These are phyloP conservation scores for Boloria euphrosyne DNA, from an alignment of 2,888 invertebrate genomes.

Conservation along the genomic window DNA sequence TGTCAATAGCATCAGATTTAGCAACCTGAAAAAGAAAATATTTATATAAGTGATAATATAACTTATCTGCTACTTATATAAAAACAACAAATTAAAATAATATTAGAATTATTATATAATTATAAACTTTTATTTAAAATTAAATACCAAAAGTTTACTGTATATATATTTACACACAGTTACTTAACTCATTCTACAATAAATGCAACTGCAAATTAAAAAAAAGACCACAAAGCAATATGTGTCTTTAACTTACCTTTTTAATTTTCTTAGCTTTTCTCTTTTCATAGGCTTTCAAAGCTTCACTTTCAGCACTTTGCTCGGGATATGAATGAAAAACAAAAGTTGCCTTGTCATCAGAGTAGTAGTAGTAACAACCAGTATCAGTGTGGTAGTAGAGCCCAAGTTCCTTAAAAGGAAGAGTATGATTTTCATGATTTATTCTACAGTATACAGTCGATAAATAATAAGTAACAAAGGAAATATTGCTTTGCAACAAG, in stretches of 20 bases:
- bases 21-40: conserved; percentile 59
- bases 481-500: too few species aligned
- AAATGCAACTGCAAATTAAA: too few species aligned
- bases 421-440: not conserved
- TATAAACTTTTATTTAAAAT: too few species aligned
- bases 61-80: not conserved
- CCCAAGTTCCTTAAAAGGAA: conserved; percentile 85
- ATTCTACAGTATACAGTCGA: not conserved
- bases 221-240: not conserved
- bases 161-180: not conserved
- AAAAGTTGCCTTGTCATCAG: conserved; percentile 88
- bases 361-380: conserved; percentile 92
- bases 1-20: conserved; percentile 67
- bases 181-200: not conserved
- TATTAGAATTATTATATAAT: too few species aligned
- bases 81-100: too few species aligned
- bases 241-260: conserved; percentile 41
- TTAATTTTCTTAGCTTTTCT: conserved; percentile 70
- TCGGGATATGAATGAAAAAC: conserved; percentile 91
- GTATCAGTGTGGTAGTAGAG: conserved; percentile 94
- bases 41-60: not conserved
- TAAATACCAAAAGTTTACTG: too few species aligned
- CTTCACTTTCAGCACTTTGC: conserved; percentile 59
- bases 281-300: conserved; percentile 58
- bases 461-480: too few species aligned